A percentile compares a stretch with the other conserved stretches of the same genome.
These are phyloP conservation scores for Oncorhynchus nerka DNA, from an alignment of 2,113 vertebrate species.

Conservation along the genomic window DNA sequence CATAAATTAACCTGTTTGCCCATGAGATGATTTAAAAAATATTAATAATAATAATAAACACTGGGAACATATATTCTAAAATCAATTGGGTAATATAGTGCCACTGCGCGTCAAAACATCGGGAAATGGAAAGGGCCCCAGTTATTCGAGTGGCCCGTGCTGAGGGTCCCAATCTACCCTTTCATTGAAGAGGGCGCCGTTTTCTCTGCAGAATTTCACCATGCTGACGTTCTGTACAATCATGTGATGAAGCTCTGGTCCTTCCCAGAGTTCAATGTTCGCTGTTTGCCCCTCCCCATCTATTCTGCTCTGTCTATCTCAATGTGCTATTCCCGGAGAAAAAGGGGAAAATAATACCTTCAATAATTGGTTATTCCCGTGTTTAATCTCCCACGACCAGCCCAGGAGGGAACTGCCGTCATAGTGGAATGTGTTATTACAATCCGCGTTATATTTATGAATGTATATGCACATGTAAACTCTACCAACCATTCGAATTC, in stretches of 20 bases:
- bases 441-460: constrained; percentile 56
- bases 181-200: constrained; percentile 76
- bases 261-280: constrained; percentile 83
- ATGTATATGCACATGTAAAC: constrained; percentile 69
- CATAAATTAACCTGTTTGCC: no score
- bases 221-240: constrained; percentile 70
- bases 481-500: constrained; percentile 47
- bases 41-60: no score
- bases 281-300: constrained; percentile 81
- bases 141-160: neutral
- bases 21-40: no score
- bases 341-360: constrained; percentile 63
- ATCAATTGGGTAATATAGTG: no score
- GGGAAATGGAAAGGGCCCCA: neutral
- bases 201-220: constrained; percentile 53
- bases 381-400: constrained; percentile 55
- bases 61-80: no score
- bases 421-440: constrained; percentile 59
- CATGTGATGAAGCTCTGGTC: constrained; percentile 76
- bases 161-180: neutral
- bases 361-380: constrained; percentile 54
- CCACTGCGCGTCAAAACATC: no score
- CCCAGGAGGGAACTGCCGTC: constrained; percentile 61
- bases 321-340: constrained; percentile 65
- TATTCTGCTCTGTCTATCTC: constrained; percentile 67